A percentile compares a stretch with the other conserved stretches of the same genome.
Evolutionary conservation across 2,888 invertebrate species (phyloP).

Genomic region (Electrophaes corylata): DNA sequence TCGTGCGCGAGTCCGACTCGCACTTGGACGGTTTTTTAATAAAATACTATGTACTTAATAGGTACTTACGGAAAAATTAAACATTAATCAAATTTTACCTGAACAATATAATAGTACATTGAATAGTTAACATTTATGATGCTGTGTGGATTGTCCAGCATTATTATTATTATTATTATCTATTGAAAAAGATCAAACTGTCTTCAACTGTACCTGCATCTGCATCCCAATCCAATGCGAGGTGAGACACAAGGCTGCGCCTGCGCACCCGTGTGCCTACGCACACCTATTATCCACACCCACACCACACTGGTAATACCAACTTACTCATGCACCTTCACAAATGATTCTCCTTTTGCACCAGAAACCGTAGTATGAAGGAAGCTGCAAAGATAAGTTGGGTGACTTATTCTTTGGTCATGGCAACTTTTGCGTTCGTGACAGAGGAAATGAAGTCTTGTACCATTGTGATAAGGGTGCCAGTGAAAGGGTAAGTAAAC

Average conservation of each 20-base stretch:
- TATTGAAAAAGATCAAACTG: constrained; percentile 8
- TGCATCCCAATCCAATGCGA: constrained; percentile 32
- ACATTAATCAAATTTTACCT: no score
- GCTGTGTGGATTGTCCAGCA: no score
- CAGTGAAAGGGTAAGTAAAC: constrained; percentile 23
- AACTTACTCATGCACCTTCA: constrained; percentile 37
- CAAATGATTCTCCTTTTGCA: constrained; percentile 12
- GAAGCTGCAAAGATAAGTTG: constrained; percentile 45
- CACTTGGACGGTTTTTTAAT: no score
- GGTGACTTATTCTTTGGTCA: constrained; percentile 43
- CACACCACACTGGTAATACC: constrained; percentile 50
- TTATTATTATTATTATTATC: no score
- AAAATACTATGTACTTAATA: no score
- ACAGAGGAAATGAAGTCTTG: constrained; percentile 45
- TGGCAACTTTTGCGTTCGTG: constrained; percentile 12
- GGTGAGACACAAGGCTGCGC: constrained; percentile 58
- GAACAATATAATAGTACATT: no score
- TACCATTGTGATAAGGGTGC: constrained; percentile 20
- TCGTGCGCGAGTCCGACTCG: no score
- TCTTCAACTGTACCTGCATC: constrained; percentile 27
- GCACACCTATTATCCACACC: constrained; percentile 68
- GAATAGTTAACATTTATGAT: no score
- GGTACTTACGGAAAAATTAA: no score
- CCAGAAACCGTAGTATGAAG: constrained; percentile 16
- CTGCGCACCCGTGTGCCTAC: constrained; percentile 63